Base-by-base conservation (phyloP, 2,797 vertebrate genomes). In the Syngnathus rostellatus region DNA sequence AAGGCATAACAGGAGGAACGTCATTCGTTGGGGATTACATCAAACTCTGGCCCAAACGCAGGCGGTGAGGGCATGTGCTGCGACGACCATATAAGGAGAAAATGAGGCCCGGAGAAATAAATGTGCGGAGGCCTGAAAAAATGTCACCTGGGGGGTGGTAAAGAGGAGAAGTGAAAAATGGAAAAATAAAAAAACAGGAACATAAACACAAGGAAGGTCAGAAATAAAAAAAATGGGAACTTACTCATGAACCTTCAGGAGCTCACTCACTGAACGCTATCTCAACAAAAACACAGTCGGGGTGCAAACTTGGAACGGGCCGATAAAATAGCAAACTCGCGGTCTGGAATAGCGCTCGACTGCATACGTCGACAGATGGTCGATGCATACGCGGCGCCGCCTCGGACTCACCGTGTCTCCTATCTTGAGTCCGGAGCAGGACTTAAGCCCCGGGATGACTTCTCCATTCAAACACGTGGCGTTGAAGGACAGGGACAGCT, bases 341-440 rank as follows among this genome's bases (percentile, higher is more conserved):
- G n/a, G n/a, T 14, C 39, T 23, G 60, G 38, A 43, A 62, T 40
- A 23, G 39, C 21, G 11, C 40, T 23, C 11, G 9, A 43, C 39
- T 14, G 19, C 19, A n/a, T 10, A 64, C 12, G 39, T 41, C 19
- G 8, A 55, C 51, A 41, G 51, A 54, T 19, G 40, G 25, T 25
- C 37, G 45, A 17, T 38, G 53, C 25, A 25, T 25, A 54, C 50
- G 12, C 40, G 8, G 25, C 48, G 16, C 31, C 12, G 23, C 41
- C 23, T 38, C 37, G 41, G 65, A 81, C 94, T 93, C 55, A 99
- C 97, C 72, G 95, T 98, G 83, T 99, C 97, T 67, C 97, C 97
- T 5, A 98, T 94, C 87, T 96, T 98, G 80, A 99, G 94, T 8
- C 95, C 96, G 1, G 94, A 84, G 79, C 97, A 99, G 72, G 94